phyloP scores from a whole-genome alignment of 2,113 vertebrate genomes.

The Xiphophorus maculatus region DNA sequence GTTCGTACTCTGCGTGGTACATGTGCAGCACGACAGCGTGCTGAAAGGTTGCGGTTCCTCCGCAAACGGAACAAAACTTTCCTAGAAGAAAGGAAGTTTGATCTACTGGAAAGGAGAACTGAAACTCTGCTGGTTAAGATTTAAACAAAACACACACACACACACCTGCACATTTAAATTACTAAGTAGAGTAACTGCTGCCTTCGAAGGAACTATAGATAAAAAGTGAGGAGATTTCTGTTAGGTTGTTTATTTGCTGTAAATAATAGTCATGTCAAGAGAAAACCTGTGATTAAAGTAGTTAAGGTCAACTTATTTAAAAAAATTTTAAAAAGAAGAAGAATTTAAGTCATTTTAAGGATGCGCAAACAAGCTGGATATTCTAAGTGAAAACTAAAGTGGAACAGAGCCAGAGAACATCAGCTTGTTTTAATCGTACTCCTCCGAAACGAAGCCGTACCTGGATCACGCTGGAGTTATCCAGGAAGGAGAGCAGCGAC shows the following conservation, averaged over 20 bases:
- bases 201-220: not conserved
- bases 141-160: not conserved
- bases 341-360: too few species aligned
- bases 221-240: not conserved
- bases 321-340: too few species aligned
- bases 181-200: not conserved
- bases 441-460: conserved; percentile 36
- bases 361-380: too few species aligned
- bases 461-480: conserved; percentile 80
- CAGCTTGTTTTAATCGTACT: rapidly evolving
- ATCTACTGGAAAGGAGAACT: conserved; percentile 32
- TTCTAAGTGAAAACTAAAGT: too few species aligned
- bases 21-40: not conserved
- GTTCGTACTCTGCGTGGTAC: not conserved
- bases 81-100: conserved; percentile 6
- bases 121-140: conserved; percentile 23
- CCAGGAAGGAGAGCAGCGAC: conserved; percentile 76
- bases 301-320: too few species aligned
- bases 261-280: too few species aligned
- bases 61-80: not conserved
- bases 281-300: too few species aligned
- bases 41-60: not conserved
- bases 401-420: not conserved
- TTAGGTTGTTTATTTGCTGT: too few species aligned
- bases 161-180: not conserved